Evolutionary conservation across 2,888 invertebrate genomes (phyloP).

Genomic region (Hypomecis atomaria): DNA sequence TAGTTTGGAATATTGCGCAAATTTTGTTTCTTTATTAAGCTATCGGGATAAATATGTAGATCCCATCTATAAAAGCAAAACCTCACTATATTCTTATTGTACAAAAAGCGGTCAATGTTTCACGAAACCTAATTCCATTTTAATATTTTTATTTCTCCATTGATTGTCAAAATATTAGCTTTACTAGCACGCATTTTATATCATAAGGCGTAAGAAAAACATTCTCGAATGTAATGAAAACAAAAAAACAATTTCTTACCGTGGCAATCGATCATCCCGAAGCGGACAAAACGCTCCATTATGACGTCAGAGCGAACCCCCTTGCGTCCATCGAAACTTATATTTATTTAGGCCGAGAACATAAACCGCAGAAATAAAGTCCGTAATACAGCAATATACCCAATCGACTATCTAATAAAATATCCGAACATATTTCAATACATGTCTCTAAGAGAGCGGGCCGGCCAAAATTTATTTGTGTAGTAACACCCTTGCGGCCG

Average conservation of each 20-base stretch:
- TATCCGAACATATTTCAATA: conserved; percentile 71
- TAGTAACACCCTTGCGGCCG: conserved; percentile 66
- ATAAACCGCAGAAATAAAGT: conserved; percentile 45
- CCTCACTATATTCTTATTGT: too few relatives aligned
- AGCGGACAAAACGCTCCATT: conserved; percentile 34
- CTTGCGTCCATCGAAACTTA: conserved; percentile 38
- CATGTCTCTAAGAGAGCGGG: conserved; percentile 63
- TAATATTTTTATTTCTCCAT: background rate
- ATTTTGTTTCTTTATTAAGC: too few relatives aligned
- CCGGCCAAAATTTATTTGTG: conserved; percentile 74
- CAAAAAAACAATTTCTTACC: conserved; percentile 31
- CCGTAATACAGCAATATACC: conserved; percentile 56
- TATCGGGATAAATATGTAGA: too few relatives aligned
- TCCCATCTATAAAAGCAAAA: too few relatives aligned
- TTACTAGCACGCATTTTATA: conserved; percentile 26
- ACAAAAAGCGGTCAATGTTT: background rate
- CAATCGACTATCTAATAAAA: conserved; percentile 66
- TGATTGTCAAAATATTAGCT: background rate
- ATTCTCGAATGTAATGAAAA: conserved; percentile 21
- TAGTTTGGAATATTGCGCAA: too few relatives aligned
- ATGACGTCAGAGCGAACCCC: conserved; percentile 32
- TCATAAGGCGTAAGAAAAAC: conserved; percentile 25
- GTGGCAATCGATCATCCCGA: conserved; percentile 29
- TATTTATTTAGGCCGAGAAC: conserved; percentile 41
- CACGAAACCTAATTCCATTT: conserved; percentile 18